Evolutionary conservation across 2,888 invertebrate genomes (phyloP), one percentile per base, ranked within the genome.

Genomic region (Dioctria linearis): DNA sequence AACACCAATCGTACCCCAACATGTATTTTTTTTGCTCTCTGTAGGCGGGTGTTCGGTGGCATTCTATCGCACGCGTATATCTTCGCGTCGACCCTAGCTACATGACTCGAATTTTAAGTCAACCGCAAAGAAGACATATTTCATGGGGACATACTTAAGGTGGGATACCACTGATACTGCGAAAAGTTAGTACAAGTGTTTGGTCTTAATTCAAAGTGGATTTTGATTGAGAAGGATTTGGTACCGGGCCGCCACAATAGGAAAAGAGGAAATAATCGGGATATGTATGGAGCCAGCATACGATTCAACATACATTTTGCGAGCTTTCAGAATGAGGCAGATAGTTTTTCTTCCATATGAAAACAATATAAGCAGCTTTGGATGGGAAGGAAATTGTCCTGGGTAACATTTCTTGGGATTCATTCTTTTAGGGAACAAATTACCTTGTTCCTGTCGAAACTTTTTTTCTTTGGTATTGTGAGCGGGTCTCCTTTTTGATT

Each of bases 121-220:
- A 57, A 59, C 80, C 80, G 57, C 76, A 80, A 80, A 76, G 76
- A 80, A 80, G 80, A 80, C 80, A 80, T 80, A 76, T 76, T 80
- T 80, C 80, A 80, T 80, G 76, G 57, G 25, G 65, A 75, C 75
- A 80, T 75, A 73, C 80, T 79, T 79, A 79, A 79, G 79, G 79
- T 79, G 79, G 78, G 71, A 79, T 66, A 76, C 66, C 65, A 59
- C 76, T 49, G 76, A 76, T 49, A 61, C 46, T 76, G 75, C 73
- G 79, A 75, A 78, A 79, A 82, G 80, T 82, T 80, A 43, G 75
- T 80, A 80, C 78, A 82, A 82, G 78, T 79, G 80, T 82, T 82
- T 82, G 80, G 82, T 79, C 78, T 80, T 82, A 82, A 82, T 80
- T 82, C 82, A 82, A 82, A 82, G 82, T 82, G 82, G 82, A 82